A percentile compares a stretch with the other conserved stretches of the same genome.
These are phyloP conservation scores for Luscinia megarhynchos DNA, from an alignment of 2,797 vertebrate genomes.

Conservation along the genomic window DNA sequence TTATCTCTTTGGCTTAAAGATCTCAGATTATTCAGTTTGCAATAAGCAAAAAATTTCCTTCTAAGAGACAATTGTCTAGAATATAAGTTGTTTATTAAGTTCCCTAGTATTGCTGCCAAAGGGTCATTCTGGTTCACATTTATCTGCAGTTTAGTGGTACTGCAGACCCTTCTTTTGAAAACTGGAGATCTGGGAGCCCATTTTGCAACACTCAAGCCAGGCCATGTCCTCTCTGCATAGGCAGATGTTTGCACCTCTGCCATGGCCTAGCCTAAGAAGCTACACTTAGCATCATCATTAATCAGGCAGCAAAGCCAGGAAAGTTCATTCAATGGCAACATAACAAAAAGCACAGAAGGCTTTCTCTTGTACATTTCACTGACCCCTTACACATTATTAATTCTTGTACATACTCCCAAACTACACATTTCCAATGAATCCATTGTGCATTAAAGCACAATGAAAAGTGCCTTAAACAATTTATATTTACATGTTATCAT, in stretches of 20 bases:
- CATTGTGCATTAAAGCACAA: not conserved
- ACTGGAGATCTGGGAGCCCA: not conserved
- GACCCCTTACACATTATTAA: not conserved
- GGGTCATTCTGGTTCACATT: not conserved
- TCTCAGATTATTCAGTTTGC: not conserved
- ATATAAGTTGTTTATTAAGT: accelerated
- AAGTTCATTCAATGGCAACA: not conserved
- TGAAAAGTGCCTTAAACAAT: not conserved
- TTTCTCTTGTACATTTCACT: not conserved
- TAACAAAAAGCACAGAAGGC: not conserved
- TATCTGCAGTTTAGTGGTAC: not conserved
- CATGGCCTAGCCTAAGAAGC: not conserved
- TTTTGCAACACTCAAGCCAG: not conserved
- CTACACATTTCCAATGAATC: not conserved
- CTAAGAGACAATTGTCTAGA: not conserved
- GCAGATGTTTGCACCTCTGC: not conserved
- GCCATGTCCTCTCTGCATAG: accelerated
- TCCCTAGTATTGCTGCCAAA: not conserved
- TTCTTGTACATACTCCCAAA: not conserved
- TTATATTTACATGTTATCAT: not conserved
- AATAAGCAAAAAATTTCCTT: not conserved
- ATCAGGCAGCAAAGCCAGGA: not conserved
- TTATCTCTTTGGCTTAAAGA: not conserved
- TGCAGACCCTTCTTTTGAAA: not conserved
- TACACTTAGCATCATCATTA: not conserved